Base-by-base conservation (phyloP, 2,113 vertebrate species). In the Spermophilus dauricus region DNA sequence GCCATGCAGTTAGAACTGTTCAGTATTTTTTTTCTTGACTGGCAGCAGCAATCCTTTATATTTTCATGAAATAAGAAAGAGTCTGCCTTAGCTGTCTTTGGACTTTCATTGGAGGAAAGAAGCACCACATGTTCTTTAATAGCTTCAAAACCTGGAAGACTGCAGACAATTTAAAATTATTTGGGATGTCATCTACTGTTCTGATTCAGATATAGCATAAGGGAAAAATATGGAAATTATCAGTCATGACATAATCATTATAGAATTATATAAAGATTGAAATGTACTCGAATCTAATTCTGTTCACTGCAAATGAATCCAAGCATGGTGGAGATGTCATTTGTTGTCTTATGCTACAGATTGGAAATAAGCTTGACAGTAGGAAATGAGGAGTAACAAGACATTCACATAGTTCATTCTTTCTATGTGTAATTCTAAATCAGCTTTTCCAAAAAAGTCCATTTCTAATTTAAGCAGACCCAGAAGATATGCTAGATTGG, bases 401-500 rank as follows among this genome's bases (percentile, higher is more conserved):
- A 22, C 34, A 80, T 26, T 72, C 37, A 42, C 18, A 12, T 10
- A 48, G 22, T 20, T 45, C 61, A 69, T 80, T 86, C 37, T 85
- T 67, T 69, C 61, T 34, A 56, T 37, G 13, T 76, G 58, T 48
- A 81, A 73, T 65, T 91, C 51, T 93, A 84, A 4, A 17, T 32
- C 24, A 86, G n/a, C 18, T 80, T 93, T 91, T 37, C 51, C 30
- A 51, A 93, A 90, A 72, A 42, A 14, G 11, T 45, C 1, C 42
- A 89, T 93, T 95, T 89, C 56, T 78, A 32, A 93, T 81, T 65
- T 70, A 76, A 88, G 67, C n/a, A 88, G 45, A 76, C 30, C 56
- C 34, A 16, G 1, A 81, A 26, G n/a, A 70, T 85, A 75, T 91
- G 65, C n/a, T 48, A 70, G 18, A 5, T 65, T 72, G 13, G 16